Evolutionary conservation across 2,888 invertebrate species (phyloP), one percentile per base, ranked within the genome.

Genomic region (Dioctria linearis): DNA sequence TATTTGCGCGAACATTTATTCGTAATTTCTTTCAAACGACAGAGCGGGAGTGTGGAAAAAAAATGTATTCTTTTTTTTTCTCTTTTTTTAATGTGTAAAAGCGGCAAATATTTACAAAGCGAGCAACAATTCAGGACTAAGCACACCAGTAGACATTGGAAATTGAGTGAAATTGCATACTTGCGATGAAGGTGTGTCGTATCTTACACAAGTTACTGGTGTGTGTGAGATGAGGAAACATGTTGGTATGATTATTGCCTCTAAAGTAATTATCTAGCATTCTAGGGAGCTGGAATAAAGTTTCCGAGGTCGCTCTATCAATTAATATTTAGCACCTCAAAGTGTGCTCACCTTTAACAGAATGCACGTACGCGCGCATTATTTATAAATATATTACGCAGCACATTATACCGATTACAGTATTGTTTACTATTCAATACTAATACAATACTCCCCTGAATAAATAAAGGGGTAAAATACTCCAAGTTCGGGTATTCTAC

Each of bases 1-100:
- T 42, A 43, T 66, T 42, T 46, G 42, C 43, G 46, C 66, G 6
- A 43, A 46, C 46, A 46, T 66, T 66, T 66, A 66, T 9, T 42
- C 66, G 66, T 66, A 66, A 66, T 66, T 66, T 66, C 66, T 46
- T 66, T 66, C 42, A 43, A 66, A 66, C 25, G 66, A 66, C 66
- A 43, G 37, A 43, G 54, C 40, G 40, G 9, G 4, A 73, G 57
- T 54, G 54, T 57, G 54, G 40, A 73, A 63, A 63, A 57, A 39
- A 54, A 25, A 25, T 25, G 0, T 25, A 25, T 25, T 25, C 25
- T 2, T 25, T 25, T 25, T 25, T 25, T 25, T 25, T 25, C 2
- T 2, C 25, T 40, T 73, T 46, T n/a, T 73, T 66, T 54, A 73
- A 54, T 54, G 54, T 73, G 39, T 54, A 25, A 73, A 57, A 73